These are phyloP conservation scores for Rutilus rutilus DNA, from an alignment of 2,113 vertebrate species.

Conservation along the genomic window DNA sequence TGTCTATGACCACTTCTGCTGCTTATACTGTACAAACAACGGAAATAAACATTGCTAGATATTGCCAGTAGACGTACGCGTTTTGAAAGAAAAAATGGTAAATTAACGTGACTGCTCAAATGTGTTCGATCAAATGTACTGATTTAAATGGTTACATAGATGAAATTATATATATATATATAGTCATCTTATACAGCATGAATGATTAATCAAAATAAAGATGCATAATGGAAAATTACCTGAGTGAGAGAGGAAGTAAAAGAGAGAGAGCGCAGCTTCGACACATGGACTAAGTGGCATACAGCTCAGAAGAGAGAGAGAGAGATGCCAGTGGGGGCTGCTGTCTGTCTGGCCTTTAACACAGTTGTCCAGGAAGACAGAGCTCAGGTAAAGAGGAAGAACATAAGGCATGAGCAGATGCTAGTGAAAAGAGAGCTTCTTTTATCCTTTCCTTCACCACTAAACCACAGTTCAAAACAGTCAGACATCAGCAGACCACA, in stretches of 20 bases:
- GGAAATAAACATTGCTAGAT: background rate
- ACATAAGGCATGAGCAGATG: constrained; percentile 13
- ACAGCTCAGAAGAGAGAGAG: background rate
- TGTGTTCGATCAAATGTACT: background rate
- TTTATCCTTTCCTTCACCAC: background rate
- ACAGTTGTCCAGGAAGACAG: constrained; percentile 6
- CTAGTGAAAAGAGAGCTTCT: background rate
- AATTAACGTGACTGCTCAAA: background rate
- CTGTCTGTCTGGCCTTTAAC: background rate
- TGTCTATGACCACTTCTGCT: background rate
- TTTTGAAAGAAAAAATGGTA: background rate
- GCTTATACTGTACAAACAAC: background rate
- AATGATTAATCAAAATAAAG: background rate
- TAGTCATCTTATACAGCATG: background rate
- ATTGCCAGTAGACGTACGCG: background rate
- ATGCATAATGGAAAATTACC: background rate
- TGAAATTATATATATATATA: background rate
- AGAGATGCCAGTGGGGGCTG: constrained; percentile 4
- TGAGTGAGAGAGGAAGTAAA: background rate
- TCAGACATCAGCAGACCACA: background rate
- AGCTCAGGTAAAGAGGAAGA: constrained; percentile 22
- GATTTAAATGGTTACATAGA: background rate
- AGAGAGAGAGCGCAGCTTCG: background rate
- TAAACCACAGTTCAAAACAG: background rate
- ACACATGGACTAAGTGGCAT: too few relatives aligned